Base-by-base conservation (phyloP, 2,797 vertebrate species). In the Falco columbarius region DNA sequence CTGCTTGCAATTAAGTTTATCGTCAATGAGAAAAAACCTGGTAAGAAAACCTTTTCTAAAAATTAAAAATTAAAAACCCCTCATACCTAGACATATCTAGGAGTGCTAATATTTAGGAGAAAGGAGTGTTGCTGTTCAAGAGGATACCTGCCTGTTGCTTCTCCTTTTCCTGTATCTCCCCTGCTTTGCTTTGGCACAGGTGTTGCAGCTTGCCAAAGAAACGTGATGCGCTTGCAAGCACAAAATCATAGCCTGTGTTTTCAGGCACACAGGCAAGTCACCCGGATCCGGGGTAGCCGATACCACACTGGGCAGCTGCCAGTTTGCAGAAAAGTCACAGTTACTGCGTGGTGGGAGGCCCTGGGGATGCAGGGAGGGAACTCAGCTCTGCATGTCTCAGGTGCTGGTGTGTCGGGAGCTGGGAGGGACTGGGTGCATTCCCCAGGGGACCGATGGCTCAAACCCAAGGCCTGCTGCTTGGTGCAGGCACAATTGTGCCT, bases 341-440 rank as follows among this genome's bases (percentile, higher is more conserved):
- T 1, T 44, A 0, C 8, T 0, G 15, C 0, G 3, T 0, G 17
- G 8, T 14, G 63, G 70, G 84, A 80, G 54, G 74, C 58, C 38
- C 47, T 13, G 56, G 56, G 56, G 22, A 12, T 7, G 65, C 49
- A 4, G 52, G 44, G 22, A 21, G 67, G 36, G 56, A 10, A 46
- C 20, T 3, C 47, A 66, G 27, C 46, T 12, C 0, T 40, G 81
- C 1, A 2, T 17, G 59, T 13, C 44, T 5, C 6, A 0, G 59
- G 32, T 21, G 74, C 38, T 2, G 6, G 24, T 6, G 52, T 17
- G 62, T 1, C 3, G 0, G 59, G 52, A 47, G 67, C 62, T 0
- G 4, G 81, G 18, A 85, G 67, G 55, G 52, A 27, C 49, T 3
- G 65, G 16, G 32, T 42, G 73, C 70, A 3, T 10, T 46, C 56